phyloP scores from a whole-genome alignment of 2,888 invertebrate genomes.

The Drosophila cyrtoloma region DNA sequence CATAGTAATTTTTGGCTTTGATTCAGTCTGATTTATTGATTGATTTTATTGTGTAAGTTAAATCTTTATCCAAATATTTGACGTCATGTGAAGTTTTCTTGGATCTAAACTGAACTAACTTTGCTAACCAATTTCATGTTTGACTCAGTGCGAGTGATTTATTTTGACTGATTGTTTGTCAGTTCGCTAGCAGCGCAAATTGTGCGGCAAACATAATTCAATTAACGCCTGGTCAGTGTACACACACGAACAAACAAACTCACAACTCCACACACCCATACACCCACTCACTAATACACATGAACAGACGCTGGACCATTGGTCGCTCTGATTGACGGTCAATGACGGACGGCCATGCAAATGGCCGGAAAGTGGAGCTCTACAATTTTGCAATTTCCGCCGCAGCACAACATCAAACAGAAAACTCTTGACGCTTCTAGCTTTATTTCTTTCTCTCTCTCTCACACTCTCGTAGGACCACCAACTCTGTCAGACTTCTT shows the following conservation, averaged over 20 bases:
- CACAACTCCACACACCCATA: slow-evolving; percentile 9
- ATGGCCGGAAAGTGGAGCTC: slow-evolving; percentile 75
- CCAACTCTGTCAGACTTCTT: slow-evolving; percentile 30
- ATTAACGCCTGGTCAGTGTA: slow-evolving; percentile 70
- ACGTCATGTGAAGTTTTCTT: background rate
- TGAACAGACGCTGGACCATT: slow-evolving; percentile 17
- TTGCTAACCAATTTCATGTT: slow-evolving; percentile 16
- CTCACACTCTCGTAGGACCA: background rate
- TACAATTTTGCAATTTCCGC: slow-evolving; percentile 78
- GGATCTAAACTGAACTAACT: slow-evolving; percentile 7
- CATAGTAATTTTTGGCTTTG: no score
- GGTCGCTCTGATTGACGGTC: slow-evolving; percentile 33
- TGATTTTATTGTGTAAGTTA: background rate
- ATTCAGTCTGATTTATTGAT: background rate
- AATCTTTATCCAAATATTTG: background rate
- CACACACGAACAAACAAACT: slow-evolving; percentile 29
- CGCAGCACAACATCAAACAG: slow-evolving; percentile 72
- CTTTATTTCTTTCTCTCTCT: slow-evolving; percentile 15
- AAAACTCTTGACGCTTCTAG: slow-evolving; percentile 48
- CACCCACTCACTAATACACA: slow-evolving; percentile 2
- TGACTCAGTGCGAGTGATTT: slow-evolving; percentile 26
- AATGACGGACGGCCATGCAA: slow-evolving; percentile 42
- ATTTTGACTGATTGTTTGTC: slow-evolving; percentile 34
- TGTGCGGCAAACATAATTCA: slow-evolving; percentile 78
- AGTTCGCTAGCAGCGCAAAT: slow-evolving; percentile 56